Evolutionary conservation across 2,888 invertebrate species (phyloP), one percentile per base, ranked within the genome.

Genomic region (Timema podura): DNA sequence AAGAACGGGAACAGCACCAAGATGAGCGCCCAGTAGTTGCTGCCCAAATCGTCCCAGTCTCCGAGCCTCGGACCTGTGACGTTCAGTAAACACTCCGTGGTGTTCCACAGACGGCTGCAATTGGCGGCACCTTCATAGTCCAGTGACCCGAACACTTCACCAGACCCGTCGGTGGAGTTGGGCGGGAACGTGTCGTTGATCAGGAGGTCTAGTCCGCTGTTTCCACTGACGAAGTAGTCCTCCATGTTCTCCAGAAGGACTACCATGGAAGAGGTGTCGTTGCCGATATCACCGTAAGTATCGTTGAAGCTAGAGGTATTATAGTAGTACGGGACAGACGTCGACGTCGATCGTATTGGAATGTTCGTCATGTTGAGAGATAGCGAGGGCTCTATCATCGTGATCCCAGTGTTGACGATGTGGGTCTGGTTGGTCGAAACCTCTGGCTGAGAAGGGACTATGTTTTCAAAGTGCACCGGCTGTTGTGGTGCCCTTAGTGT

Each of bases 1-100:
- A 96, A 88, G 80, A 95, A 90, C 48, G 98, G 97, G 80, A 98
- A 96, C 75, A 97, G 86, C 76, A 96, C 86, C 77, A 98, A 85
- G 76, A 95, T 87, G 75, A 95, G 83, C 70, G 93, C 93, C 94
- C 93, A 94, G 80, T 92, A 91, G 81, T 92, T 61, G 48, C 48
- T 15, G 16, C 16, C 48, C 15, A 11, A 11, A 5, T 11, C 9
- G 61, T 54, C 30, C n/a, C 13, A 13, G 10, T 47, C 45, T 15
- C 64, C 69, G 11, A 49, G 47, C 15, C 9, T n/a, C 59, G 67
- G 10, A 16, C 9, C 13, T 30, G 54, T 59, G 15, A 47, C 57
- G 65, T 10, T 65, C n/a, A 44, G 48, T 54, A 9, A 54, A 30
- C 57, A 16, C 30, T 48, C 13, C 59, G 70, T 46, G 54, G 46